These are phyloP conservation scores for Acrossocheilus wenchowensis DNA, from an alignment of 2,797 vertebrate species.

Conservation along the genomic window DNA sequence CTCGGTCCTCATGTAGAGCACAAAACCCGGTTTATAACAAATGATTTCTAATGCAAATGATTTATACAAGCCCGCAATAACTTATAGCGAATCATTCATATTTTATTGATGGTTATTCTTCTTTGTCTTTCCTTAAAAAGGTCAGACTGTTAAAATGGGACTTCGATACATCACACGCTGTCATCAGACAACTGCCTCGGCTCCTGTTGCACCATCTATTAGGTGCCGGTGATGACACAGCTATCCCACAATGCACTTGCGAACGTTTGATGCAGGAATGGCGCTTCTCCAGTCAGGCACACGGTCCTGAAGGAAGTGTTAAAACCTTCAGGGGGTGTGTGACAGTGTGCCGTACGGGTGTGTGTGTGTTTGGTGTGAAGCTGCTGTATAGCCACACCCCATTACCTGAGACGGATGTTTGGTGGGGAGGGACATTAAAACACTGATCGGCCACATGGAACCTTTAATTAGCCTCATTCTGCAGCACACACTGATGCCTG, in stretches of 20 bases:
- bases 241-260: slow-evolving; percentile 32
- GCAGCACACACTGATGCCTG: slow-evolving; percentile 69
- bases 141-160: slow-evolving; percentile 71
- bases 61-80: slow-evolving; percentile 20
- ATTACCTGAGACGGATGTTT: slow-evolving; percentile 82
- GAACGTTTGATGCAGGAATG: background rate
- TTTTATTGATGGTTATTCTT: slow-evolving; percentile 72
- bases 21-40: background rate
- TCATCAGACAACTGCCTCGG: slow-evolving; percentile 61
- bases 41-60: slow-evolving; percentile 67
- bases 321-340: background rate
- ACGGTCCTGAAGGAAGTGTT: background rate
- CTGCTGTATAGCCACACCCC: slow-evolving; percentile 78
- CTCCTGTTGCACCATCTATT: slow-evolving; percentile 37
- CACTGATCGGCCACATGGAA: slow-evolving; percentile 84
- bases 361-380: slow-evolving; percentile 70
- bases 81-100: slow-evolving; percentile 63
- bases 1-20: background rate
- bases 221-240: background rate
- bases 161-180: slow-evolving; percentile 62
- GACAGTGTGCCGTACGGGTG: slow-evolving; percentile 28
- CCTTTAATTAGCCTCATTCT: slow-evolving; percentile 87
- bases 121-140: slow-evolving; percentile 71
- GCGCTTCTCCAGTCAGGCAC: slow-evolving; percentile 1
- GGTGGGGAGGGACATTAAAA: slow-evolving; percentile 82